Evolutionary conservation across 2,113 vertebrate genomes (phyloP).

Genomic region (Pygoscelis antarcticus): DNA sequence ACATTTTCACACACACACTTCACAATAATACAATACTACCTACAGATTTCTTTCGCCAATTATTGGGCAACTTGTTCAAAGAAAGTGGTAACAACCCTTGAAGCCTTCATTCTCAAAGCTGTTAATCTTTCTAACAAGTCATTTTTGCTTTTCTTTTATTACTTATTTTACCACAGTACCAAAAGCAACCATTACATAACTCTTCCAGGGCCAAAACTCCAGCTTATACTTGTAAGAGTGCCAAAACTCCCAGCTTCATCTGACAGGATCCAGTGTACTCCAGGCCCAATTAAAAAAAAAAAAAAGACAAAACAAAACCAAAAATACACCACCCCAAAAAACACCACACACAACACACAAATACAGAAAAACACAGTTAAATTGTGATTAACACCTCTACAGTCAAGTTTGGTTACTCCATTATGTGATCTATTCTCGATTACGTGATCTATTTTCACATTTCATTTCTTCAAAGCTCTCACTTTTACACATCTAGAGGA

Average conservation of each 20-base stretch:
- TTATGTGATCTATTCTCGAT: not conserved
- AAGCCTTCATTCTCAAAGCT: not conserved
- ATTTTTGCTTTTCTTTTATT: not conserved
- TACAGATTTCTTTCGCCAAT: not conserved
- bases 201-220: not conserved
- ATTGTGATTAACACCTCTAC: not conserved
- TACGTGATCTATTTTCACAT: not conserved
- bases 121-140: not conserved
- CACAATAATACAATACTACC: not conserved
- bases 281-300: not conserved
- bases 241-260: not conserved
- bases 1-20: not conserved
- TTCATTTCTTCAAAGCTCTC: not conserved
- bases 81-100: not conserved
- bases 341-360: not conserved
- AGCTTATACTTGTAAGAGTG: not conserved
- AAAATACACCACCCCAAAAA: not conserved
- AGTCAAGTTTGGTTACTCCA: not conserved
- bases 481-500: not conserved
- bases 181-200: not conserved
- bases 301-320: no score
- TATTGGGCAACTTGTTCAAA: not conserved
- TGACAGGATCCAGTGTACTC: not conserved
- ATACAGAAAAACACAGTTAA: not conserved
- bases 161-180: not conserved